A percentile compares a stretch with the other conserved stretches of the same genome.
Evolutionary conservation across 2,113 vertebrate genomes (phyloP).

Genomic region (Canis aureus): DNA sequence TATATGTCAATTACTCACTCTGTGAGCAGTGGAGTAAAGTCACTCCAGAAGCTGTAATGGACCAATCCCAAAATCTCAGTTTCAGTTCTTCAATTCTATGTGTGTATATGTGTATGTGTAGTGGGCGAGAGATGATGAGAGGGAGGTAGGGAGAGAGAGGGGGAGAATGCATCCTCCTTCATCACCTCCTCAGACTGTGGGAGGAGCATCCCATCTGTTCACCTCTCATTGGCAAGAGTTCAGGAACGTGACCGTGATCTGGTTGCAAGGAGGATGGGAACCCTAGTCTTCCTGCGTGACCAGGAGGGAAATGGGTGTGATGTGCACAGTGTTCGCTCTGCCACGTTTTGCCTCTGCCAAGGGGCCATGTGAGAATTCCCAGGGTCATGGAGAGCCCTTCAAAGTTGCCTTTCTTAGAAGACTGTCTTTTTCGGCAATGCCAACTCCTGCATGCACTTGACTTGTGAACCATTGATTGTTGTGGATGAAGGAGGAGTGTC

Average conservation of each 20-base stretch:
- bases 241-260: accelerated
- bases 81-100: neutral
- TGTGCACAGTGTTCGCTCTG: accelerated
- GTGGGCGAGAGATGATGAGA: neutral
- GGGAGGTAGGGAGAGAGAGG: neutral
- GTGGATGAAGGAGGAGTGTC: neutral
- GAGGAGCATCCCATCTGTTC: neutral
- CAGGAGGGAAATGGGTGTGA: accelerated
- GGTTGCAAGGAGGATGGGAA: neutral
- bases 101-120: neutral
- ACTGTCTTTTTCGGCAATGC: accelerated
- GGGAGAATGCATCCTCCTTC: neutral
- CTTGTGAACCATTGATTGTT: neutral
- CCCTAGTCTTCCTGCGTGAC: accelerated
- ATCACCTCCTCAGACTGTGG: neutral
- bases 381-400: accelerated
- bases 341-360: accelerated
- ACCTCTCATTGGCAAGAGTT: accelerated
- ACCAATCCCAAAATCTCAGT: too few species aligned
- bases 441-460: neutral
- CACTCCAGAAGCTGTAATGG: too few species aligned
- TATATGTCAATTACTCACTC: accelerated
- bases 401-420: neutral
- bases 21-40: too few species aligned
- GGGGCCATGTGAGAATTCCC: neutral